Percentiles rank a stretch among this genome's conserved stretches.
phyloP scores from a whole-genome alignment of 2,113 vertebrate genomes.

The Psittacula cyanocephala region DNA sequence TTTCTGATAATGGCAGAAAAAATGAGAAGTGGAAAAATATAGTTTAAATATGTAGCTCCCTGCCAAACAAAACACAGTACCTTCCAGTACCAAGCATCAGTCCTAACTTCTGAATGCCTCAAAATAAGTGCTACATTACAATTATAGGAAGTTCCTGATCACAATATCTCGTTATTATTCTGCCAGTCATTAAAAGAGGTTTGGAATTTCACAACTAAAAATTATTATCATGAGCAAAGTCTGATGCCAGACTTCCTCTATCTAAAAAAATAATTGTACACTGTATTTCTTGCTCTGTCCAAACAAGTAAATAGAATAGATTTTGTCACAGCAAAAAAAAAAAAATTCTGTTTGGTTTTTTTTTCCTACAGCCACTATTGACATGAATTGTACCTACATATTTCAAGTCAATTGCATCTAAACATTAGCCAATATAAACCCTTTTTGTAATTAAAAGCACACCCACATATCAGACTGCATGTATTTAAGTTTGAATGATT shows the following conservation, averaged over 20 bases:
- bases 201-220: background rate
- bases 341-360: background rate
- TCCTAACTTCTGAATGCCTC: background rate
- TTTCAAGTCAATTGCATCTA: background rate
- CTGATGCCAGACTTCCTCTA: background rate
- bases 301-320: background rate
- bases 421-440: background rate
- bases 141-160: background rate
- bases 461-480: background rate
- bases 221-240: background rate
- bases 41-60: background rate
- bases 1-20: background rate
- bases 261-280: background rate
- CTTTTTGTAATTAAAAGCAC: background rate
- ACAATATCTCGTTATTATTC: background rate
- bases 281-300: background rate
- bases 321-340: background rate
- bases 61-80: background rate
- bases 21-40: background rate
- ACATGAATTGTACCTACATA: background rate
- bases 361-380: background rate
- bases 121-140: background rate
- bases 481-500: background rate
- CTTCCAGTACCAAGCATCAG: background rate
- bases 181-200: background rate